These are phyloP conservation scores for Varecia variegata DNA, from an alignment of 2,797 vertebrate genomes.

Conservation along the genomic window DNA sequence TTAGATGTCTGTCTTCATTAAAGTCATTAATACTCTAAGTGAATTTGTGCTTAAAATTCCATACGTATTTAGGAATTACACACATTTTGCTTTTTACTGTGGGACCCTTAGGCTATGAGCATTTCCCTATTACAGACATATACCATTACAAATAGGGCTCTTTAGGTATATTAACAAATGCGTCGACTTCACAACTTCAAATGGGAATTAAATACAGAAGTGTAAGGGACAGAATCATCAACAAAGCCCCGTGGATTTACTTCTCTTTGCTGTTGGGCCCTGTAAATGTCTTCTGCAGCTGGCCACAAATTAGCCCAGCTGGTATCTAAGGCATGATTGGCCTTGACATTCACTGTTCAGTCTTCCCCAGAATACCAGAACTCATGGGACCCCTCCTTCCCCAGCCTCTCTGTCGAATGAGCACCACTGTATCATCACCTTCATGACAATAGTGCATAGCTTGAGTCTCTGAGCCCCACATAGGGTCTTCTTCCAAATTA, in stretches of 20 bases:
- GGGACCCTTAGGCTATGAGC: conserved; percentile 37
- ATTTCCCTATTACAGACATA: conserved; percentile 42
- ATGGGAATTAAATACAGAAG: conserved; percentile 25
- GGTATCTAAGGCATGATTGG: neutral
- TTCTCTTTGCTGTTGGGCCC: neutral
- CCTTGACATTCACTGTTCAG: neutral
- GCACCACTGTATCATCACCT: neutral
- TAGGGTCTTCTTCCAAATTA: neutral
- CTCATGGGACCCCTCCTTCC: neutral
- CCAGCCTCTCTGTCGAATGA: neutral
- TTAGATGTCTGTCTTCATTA: conserved; percentile 59
- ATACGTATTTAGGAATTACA: conserved; percentile 52
- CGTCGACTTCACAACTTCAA: conserved; percentile 7
- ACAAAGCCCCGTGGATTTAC: neutral
- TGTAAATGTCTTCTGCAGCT: neutral
- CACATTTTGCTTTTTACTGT: conserved; percentile 60
- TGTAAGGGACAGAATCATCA: neutral
- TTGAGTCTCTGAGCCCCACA: neutral
- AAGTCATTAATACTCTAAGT: conserved; percentile 67
- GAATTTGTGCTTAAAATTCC: conserved; percentile 60
- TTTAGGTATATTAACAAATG: conserved; percentile 60
- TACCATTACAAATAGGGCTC: conserved; percentile 51
- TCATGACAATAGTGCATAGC: neutral
- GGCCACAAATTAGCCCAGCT: neutral
- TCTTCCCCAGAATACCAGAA: conserved; percentile 7